Conservation (phyloP, 2,113 vertebrate genomes). For the Zosterops borbonicus region DNA sequence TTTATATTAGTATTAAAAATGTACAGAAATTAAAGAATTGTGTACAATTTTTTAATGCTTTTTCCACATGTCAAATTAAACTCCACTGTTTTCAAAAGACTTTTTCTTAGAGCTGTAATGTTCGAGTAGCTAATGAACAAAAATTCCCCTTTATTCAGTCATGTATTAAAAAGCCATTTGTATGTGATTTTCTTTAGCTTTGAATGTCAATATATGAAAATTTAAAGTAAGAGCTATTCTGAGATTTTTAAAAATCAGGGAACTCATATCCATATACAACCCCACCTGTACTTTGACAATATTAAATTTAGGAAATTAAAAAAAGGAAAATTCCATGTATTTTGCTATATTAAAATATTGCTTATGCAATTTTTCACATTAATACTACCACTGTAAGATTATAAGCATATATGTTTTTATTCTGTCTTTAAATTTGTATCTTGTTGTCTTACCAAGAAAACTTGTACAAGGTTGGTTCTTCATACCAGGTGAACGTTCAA, state of each 20-base stretch:
- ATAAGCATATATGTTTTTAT: not conserved
- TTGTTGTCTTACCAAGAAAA: not conserved
- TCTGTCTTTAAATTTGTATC: not conserved
- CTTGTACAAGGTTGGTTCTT: not conserved
- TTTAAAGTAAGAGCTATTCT: not conserved
- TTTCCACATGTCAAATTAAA: not conserved
- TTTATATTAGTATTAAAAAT: not conserved
- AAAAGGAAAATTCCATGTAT: not conserved
- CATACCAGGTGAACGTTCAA: not conserved
- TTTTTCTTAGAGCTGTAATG: not conserved
- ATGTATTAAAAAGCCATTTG: not conserved
- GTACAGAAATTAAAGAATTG: not conserved
- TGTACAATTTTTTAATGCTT: not conserved
- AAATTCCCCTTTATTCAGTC: not conserved
- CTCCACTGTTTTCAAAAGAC: not conserved
- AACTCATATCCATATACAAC: not conserved
- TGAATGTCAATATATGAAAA: not conserved
- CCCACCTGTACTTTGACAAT: not conserved
- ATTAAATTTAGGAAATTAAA: not conserved
- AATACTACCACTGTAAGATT: not conserved
- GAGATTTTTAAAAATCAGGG: not conserved
- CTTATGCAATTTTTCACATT: not conserved
- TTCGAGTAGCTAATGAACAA: not conserved
- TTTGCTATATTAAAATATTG: not conserved
- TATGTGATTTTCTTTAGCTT: not conserved